These are phyloP conservation scores for Vulpes lagopus DNA, from an alignment of 2,113 vertebrate species.

Conservation along the genomic window DNA sequence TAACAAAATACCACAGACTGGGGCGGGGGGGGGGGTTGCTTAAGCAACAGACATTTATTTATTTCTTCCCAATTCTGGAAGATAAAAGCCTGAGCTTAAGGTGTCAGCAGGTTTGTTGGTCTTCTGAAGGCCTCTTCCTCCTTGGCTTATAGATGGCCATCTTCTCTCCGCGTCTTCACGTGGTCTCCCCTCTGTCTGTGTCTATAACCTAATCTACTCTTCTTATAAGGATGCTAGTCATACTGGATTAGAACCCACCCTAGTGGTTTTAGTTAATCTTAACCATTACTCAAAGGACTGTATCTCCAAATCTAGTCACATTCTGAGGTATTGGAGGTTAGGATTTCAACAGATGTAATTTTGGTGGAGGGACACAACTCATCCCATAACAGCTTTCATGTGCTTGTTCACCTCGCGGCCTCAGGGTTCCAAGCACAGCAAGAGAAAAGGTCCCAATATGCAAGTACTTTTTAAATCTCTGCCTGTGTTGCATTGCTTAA, in stretches of 20 bases:
- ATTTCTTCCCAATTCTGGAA: background rate
- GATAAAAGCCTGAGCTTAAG: background rate
- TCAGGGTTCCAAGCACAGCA: background rate
- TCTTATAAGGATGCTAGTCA: background rate
- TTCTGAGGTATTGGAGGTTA: background rate
- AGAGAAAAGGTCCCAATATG: background rate
- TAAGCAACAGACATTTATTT: background rate
- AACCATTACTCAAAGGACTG: background rate
- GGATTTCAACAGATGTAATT: background rate
- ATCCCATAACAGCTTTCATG: background rate
- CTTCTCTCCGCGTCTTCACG: background rate
- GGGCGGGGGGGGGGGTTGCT: background rate
- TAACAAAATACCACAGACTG: background rate
- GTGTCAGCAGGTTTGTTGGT: background rate
- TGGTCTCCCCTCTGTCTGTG: background rate
- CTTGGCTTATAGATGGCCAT: background rate
- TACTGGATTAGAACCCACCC: background rate
- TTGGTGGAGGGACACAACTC: background rate
- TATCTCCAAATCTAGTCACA: background rate
- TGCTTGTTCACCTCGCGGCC: background rate
- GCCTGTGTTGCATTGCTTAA: background rate
- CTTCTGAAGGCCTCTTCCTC: background rate
- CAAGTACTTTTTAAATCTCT: background rate
- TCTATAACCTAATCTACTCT: background rate
- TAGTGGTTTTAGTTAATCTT: background rate